phyloP scores from a whole-genome alignment of 1,140 invertebrate species.

The Temnothorax longispinosus region DNA sequence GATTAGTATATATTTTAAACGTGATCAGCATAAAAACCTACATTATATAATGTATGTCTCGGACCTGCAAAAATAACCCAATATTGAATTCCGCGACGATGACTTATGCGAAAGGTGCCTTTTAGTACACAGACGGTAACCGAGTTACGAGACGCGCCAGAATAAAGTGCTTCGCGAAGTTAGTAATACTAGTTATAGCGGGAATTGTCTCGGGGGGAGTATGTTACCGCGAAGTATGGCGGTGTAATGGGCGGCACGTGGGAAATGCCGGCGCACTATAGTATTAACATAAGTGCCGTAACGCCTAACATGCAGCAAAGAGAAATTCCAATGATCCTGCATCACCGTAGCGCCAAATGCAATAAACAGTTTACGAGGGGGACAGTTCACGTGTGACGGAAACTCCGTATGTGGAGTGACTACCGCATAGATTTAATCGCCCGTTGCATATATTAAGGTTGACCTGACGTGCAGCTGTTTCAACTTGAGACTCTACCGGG shows the following conservation, averaged over 20 bases:
- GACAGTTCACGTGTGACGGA: not conserved
- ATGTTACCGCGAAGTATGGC: conserved; percentile 58
- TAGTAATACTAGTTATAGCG: conserved; percentile 65
- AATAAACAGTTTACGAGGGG: conserved; percentile 58
- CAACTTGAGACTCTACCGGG: not conserved
- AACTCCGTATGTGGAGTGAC: conserved; percentile 6
- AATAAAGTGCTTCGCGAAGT: conserved; percentile 66
- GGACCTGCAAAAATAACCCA: not conserved
- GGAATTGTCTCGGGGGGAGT: conserved; percentile 65
- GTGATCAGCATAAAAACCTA: not conserved
- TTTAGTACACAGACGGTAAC: conserved; percentile 39
- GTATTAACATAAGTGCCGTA: conserved; percentile 67
- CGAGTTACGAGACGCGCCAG: conserved; percentile 50
- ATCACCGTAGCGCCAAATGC: conserved; percentile 40
- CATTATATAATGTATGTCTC: not conserved
- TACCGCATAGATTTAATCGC: conserved; percentile 51
- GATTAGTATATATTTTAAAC: not conserved
- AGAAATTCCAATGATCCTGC: conserved; percentile 70
- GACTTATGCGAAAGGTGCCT: conserved; percentile 46
- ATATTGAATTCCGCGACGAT: conserved; percentile 38
- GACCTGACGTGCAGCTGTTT: conserved; percentile 43
- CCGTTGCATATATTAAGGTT: conserved; percentile 47
- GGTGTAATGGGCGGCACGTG: conserved; percentile 66
- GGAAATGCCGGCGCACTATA: conserved; percentile 61
- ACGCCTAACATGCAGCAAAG: conserved; percentile 69